A percentile compares a stretch with the other conserved stretches of the same genome.
Evolutionary conservation across 2,888 invertebrate species (phyloP).

Genomic region (Drosophila helvetica): DNA sequence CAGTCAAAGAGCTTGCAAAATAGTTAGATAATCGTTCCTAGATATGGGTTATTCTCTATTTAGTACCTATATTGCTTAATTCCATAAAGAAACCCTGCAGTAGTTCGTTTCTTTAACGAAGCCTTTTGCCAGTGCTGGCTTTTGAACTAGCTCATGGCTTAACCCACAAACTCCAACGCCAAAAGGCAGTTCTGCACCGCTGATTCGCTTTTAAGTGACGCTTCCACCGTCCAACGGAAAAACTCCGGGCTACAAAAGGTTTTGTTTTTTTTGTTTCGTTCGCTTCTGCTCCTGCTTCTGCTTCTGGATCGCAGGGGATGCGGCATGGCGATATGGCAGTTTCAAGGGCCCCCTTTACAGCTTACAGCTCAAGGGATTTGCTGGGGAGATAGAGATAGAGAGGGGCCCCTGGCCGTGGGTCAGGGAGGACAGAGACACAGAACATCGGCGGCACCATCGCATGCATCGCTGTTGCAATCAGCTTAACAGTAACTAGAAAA

Average conservation of each 20-base stretch:
- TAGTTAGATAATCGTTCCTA: no score
- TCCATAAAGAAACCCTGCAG: not conserved
- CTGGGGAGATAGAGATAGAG: constrained; percentile 8
- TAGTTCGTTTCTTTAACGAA: not conserved
- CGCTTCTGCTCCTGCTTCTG: not conserved
- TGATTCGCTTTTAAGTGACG: constrained; percentile 64
- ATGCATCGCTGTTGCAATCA: constrained; percentile 71
- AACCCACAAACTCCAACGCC: constrained; percentile 14
- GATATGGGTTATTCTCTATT: no score
- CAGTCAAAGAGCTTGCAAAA: not conserved
- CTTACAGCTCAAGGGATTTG: constrained; percentile 70
- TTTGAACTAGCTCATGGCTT: constrained; percentile 4
- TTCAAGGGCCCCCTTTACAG: constrained; percentile 19
- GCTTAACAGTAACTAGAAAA: constrained; percentile 80
- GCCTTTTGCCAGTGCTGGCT: not conserved
- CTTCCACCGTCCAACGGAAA: constrained; percentile 46
- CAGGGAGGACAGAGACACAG: constrained; percentile 15
- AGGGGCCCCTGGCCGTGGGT: not conserved
- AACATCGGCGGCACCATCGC: constrained; percentile 26
- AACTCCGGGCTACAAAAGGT: constrained; percentile 50
- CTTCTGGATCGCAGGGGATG: constrained; percentile 8
- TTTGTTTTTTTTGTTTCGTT: constrained; percentile 58
- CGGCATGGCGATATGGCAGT: not conserved
- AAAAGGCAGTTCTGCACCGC: constrained; percentile 43
- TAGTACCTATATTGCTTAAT: not conserved